A percentile compares a stretch with the other conserved stretches of the same genome.
Evolutionary conservation across 1,140 invertebrate genomes (phyloP).

Genomic region (Trachymyrmex septentrionalis): DNA sequence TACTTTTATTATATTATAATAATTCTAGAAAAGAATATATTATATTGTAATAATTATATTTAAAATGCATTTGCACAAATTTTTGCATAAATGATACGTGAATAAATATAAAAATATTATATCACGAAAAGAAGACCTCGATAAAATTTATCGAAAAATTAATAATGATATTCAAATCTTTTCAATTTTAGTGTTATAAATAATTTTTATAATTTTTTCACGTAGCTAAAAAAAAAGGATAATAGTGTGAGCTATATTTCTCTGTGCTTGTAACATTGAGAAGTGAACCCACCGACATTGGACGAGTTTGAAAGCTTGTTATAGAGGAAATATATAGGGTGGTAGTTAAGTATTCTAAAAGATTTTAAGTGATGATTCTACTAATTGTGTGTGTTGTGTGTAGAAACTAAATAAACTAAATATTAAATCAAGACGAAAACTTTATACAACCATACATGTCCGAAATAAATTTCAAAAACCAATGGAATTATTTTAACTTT

Average conservation of each 20-base stretch:
- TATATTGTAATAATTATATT: not conserved
- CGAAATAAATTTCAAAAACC: no score
- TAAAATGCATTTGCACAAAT: not conserved
- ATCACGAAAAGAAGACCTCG: not conserved
- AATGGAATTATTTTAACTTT: no score
- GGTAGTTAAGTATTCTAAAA: no score
- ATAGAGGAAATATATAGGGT: not conserved
- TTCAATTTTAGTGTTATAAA: not conserved
- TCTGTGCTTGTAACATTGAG: not conserved
- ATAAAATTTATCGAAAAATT: not conserved
- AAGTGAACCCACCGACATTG: not conserved
- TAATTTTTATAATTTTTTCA: not conserved
- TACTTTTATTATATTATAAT: not conserved
- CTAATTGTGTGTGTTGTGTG: no score
- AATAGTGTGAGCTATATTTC: not conserved
- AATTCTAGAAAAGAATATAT: not conserved
- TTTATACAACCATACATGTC: no score
- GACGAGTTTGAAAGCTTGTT: not conserved
- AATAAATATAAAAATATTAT: not conserved
- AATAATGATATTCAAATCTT: not conserved
- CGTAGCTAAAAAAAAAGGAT: not conserved
- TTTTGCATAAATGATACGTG: not conserved
- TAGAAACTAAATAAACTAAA: no score
- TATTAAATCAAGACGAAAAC: no score
- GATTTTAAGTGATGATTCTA: no score